Conservation (phyloP, 2,888 invertebrate genomes). For the Yponomeuta sedellus region DNA sequence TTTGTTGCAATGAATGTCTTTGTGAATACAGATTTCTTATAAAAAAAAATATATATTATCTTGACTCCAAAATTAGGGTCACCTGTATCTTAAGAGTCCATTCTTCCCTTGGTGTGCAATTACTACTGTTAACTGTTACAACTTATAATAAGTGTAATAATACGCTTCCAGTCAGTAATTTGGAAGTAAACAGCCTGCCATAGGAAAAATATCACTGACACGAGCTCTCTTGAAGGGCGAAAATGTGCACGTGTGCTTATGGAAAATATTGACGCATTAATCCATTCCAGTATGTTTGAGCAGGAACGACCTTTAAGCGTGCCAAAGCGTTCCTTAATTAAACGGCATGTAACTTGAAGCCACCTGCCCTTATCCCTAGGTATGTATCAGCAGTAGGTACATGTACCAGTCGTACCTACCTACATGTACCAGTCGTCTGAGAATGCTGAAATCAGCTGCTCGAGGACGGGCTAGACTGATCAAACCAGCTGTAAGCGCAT, state of each 20-base stretch:
- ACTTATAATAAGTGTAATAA: too few relatives aligned
- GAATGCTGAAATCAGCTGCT: neutral
- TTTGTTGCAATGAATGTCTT: too few relatives aligned
- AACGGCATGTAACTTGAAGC: neutral
- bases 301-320: neutral
- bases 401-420: neutral
- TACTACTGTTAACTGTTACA: too few relatives aligned
- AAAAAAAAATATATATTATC: too few relatives aligned
- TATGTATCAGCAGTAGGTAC: neutral
- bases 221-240: neutral
- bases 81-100: too few relatives aligned
- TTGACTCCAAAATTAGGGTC: too few relatives aligned
- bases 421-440: neutral
- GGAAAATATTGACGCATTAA: neutral
- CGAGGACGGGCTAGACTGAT: neutral
- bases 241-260: neutral
- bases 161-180: too few relatives aligned
- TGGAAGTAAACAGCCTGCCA: too few relatives aligned
- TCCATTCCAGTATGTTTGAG: neutral
- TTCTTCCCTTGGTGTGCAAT: too few relatives aligned
- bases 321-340: neutral
- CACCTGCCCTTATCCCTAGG: slow-evolving; percentile 1
- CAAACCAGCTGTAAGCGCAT: neutral
- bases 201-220: too few relatives aligned
- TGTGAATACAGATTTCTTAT: too few relatives aligned